Conservation (phyloP, 2,113 vertebrate species). For the Neotoma lepida region DNA sequence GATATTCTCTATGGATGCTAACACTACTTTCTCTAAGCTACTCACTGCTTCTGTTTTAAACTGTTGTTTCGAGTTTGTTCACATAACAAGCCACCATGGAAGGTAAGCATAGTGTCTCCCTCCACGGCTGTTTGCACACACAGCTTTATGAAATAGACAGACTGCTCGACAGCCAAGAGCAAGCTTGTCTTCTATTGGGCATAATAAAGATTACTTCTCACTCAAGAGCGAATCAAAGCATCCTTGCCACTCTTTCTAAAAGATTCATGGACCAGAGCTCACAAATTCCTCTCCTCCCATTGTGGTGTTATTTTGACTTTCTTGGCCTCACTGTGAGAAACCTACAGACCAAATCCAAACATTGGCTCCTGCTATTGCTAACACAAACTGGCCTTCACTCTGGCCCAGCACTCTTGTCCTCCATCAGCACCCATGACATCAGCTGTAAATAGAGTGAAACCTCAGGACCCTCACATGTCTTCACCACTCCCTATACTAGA, state of each 20-base stretch:
- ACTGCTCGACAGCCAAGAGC: not conserved
- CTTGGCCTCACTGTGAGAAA: not conserved
- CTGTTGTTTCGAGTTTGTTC: not conserved
- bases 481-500: not conserved
- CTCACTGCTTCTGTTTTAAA: not conserved
- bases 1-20: not conserved
- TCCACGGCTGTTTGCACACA: not conserved
- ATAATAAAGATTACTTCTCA: not conserved
- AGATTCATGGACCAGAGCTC: not conserved
- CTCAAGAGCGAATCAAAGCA: not conserved
- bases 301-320: not conserved
- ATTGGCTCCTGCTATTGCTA: not conserved
- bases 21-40: not conserved
- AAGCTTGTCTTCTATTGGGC: not conserved
- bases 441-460: not conserved
- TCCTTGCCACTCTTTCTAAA: not conserved
- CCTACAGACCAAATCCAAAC: not conserved
- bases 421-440: not conserved
- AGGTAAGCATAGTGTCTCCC: not conserved
- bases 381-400: not conserved
- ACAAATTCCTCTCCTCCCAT: not conserved
- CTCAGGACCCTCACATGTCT: not conserved
- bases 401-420: not conserved
- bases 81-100: not conserved
- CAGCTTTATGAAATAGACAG: not conserved